Conservation (phyloP, 2,888 invertebrate species). For the Allophyes oxyacanthae region DNA sequence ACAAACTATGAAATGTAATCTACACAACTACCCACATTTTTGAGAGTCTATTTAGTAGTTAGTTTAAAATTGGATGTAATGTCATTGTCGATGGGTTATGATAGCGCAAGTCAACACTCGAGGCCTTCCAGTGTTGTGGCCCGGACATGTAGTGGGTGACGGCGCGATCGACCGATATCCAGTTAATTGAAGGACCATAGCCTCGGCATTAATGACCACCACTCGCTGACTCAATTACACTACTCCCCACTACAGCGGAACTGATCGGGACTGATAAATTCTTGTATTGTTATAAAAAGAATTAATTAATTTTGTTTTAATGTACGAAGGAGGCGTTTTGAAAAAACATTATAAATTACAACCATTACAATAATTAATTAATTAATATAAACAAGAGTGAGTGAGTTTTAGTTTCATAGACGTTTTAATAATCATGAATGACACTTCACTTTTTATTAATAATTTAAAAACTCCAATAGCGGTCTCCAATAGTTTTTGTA, state of each 20-base stretch:
- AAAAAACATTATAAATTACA: too few relatives aligned
- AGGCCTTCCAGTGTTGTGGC: constrained; percentile 28
- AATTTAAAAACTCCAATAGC: too few relatives aligned
- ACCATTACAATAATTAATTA: too few relatives aligned
- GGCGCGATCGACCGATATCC: constrained; percentile 44
- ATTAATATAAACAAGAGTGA: too few relatives aligned
- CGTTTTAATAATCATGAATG: too few relatives aligned
- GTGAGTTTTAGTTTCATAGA: background rate
- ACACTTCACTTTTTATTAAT: too few relatives aligned
- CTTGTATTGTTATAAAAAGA: constrained; percentile 5
- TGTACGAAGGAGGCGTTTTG: background rate
- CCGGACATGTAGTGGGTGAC: constrained; percentile 50
- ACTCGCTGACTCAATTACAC: constrained; percentile 45
- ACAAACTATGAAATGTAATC: constrained; percentile 4
- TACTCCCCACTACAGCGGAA: constrained; percentile 24
- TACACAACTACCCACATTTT: constrained; percentile 9
- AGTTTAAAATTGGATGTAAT: constrained; percentile 5
- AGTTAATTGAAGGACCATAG: constrained; percentile 58
- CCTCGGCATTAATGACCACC: constrained; percentile 45
- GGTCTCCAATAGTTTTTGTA: too few relatives aligned
- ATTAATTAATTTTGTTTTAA: background rate
- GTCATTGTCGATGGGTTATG: constrained; percentile 13
- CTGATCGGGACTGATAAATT: constrained; percentile 18
- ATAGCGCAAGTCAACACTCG: constrained; percentile 34
- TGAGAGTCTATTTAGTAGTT: background rate